A percentile compares a stretch with the other conserved stretches of the same genome.
Evolutionary conservation across 2,797 vertebrate species (phyloP).

Genomic region (Psittacula derbiana): DNA sequence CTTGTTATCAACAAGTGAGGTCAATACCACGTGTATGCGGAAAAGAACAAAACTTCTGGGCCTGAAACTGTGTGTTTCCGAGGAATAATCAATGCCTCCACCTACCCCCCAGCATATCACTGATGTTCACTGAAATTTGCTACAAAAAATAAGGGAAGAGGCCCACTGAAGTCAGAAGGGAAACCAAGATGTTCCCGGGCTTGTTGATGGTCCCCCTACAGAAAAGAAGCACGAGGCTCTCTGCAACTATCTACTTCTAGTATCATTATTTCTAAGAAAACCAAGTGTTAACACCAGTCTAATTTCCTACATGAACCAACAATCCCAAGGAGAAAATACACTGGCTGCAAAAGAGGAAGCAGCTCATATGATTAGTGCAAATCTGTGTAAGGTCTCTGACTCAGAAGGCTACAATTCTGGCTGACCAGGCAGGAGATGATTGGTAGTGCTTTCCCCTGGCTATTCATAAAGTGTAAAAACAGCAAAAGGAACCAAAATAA

Average conservation of each 20-base stretch:
- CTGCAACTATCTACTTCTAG: not conserved
- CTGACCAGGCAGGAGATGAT: not conserved
- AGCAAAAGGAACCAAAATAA: not conserved
- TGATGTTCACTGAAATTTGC: not conserved
- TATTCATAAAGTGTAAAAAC: not conserved
- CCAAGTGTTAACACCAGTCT: not conserved
- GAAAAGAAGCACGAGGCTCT: not conserved
- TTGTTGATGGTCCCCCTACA: not conserved
- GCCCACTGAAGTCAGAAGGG: not conserved
- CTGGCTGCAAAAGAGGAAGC: not conserved
- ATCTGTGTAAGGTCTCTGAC: not conserved
- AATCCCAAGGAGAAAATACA: not conserved
- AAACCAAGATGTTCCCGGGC: not conserved
- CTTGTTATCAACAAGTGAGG: not conserved
- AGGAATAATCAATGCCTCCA: not conserved
- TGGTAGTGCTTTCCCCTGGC: not conserved
- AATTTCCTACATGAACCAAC: not conserved
- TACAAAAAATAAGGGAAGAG: not conserved
- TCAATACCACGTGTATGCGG: not conserved
- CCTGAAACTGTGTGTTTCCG: not conserved
- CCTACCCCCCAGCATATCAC: not conserved
- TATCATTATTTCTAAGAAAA: not conserved
- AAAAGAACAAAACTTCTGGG: not conserved
- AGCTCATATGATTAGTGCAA: accelerated
- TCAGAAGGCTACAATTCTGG: not conserved